Evolutionary conservation across 2,797 vertebrate species (phyloP).

Genomic region (Clarias platycephalus): DNA sequence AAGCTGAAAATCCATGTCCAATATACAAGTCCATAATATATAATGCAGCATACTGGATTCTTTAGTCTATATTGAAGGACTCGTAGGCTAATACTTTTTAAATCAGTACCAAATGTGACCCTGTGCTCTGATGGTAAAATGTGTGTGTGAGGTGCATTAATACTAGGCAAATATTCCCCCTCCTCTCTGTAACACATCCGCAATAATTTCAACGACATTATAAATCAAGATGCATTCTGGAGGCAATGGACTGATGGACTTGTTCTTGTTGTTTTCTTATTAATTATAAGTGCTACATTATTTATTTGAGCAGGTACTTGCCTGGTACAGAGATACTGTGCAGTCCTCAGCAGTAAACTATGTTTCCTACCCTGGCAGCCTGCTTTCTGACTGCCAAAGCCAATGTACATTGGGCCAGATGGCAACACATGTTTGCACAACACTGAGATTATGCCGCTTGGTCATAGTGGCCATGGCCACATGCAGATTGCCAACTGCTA

Average conservation of each 20-base stretch:
- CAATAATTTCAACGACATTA: constrained; percentile 16
- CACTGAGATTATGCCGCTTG: constrained; percentile 55
- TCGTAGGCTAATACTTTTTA: constrained; percentile 7
- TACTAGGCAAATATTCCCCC: neutral
- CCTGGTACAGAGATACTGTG: constrained; percentile 33
- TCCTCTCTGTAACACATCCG: neutral
- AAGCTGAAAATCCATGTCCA: constrained; percentile 32
- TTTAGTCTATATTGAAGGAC: constrained; percentile 23
- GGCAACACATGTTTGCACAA: constrained; percentile 58
- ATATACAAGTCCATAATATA: constrained; percentile 6
- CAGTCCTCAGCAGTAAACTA: constrained; percentile 35
- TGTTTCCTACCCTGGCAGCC: constrained; percentile 41
- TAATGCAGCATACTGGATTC: constrained; percentile 21
- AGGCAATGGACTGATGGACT: neutral
- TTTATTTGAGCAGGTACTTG: constrained; percentile 16
- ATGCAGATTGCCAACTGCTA: constrained; percentile 57
- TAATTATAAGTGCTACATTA: constrained; percentile 9
- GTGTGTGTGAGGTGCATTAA: neutral
- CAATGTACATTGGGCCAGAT: constrained; percentile 52
- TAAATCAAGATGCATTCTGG: neutral
- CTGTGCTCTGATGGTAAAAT: neutral
- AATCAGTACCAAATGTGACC: constrained; percentile 10
- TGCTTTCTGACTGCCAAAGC: constrained; percentile 50
- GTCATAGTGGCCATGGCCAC: constrained; percentile 51
- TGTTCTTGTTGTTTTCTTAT: neutral